phyloP scores from a whole-genome alignment of 2,113 vertebrate genomes.

The Murina feae region DNA sequence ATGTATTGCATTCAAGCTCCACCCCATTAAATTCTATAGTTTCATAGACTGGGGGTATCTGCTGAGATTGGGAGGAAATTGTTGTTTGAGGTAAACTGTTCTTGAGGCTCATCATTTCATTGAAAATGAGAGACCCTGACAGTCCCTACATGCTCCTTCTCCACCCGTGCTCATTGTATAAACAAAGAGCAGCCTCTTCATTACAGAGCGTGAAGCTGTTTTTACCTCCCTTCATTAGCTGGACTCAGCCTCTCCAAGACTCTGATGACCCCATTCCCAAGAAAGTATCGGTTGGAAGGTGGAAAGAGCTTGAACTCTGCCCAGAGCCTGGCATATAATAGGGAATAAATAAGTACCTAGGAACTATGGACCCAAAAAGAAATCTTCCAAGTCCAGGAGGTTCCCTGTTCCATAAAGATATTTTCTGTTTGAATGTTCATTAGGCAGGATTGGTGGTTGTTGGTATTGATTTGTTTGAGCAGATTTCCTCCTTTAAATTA shows the following conservation, averaged over 20 bases:
- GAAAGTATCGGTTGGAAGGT: background rate
- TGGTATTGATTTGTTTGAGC: background rate
- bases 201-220: background rate
- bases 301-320: background rate
- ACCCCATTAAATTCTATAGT: background rate
- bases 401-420: background rate
- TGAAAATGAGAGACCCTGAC: background rate
- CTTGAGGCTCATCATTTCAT: background rate
- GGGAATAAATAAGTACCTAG: background rate
- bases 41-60: background rate
- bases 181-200: background rate
- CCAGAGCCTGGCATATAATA: background rate
- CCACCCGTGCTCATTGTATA: background rate
- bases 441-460: background rate
- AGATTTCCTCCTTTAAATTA: background rate
- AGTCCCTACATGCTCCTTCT: background rate
- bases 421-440: background rate
- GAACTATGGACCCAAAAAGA: background rate
- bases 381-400: background rate
- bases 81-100: background rate
- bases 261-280: background rate
- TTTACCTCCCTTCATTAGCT: background rate
- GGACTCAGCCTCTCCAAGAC: fast-evolving
- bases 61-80: background rate
- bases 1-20: background rate